These are phyloP conservation scores for Psilopsiagon aymara DNA, from an alignment of 2,113 vertebrate species.

Conservation along the genomic window DNA sequence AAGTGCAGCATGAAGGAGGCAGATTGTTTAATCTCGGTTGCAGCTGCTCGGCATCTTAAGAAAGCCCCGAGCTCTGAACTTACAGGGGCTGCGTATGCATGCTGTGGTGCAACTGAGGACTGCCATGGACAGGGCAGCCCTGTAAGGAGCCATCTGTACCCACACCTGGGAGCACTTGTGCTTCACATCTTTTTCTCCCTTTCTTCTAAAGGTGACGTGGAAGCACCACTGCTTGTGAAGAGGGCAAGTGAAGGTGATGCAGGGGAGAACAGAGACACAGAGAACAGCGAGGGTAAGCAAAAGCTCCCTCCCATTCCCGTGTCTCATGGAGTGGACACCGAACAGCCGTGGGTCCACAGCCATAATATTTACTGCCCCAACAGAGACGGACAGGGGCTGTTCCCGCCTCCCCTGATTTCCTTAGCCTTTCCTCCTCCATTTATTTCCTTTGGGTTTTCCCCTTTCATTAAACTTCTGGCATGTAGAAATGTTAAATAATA, in stretches of 20 bases:
- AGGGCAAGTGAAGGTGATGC: not conserved
- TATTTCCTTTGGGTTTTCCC: slow-evolving; percentile 63
- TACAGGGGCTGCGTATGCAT: not conserved
- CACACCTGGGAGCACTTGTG: not conserved
- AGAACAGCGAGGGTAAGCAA: not conserved
- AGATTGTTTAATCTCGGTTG: not conserved
- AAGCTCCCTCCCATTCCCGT: not conserved
- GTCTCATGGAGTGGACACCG: not conserved
- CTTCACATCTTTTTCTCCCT: not conserved
- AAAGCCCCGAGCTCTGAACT: not conserved
- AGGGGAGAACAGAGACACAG: not conserved
- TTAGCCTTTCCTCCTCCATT: slow-evolving; percentile 16
- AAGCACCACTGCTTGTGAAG: not conserved
- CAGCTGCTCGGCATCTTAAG: not conserved
- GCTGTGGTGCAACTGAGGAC: not conserved
- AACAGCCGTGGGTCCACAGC: rapidly evolving
- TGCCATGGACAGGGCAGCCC: not conserved
- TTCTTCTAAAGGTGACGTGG: not conserved
- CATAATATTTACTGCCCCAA: not conserved
- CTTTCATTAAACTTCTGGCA: slow-evolving; percentile 60
- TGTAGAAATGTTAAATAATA: slow-evolving; percentile 47
- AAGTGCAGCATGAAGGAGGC: not conserved
- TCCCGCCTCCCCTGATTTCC: not conserved
- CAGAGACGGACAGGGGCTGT: not conserved
- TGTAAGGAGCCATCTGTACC: slow-evolving; percentile 23